Conservation (phyloP, 2,113 vertebrate species). For the Campylomormyrus numenius region DNA sequence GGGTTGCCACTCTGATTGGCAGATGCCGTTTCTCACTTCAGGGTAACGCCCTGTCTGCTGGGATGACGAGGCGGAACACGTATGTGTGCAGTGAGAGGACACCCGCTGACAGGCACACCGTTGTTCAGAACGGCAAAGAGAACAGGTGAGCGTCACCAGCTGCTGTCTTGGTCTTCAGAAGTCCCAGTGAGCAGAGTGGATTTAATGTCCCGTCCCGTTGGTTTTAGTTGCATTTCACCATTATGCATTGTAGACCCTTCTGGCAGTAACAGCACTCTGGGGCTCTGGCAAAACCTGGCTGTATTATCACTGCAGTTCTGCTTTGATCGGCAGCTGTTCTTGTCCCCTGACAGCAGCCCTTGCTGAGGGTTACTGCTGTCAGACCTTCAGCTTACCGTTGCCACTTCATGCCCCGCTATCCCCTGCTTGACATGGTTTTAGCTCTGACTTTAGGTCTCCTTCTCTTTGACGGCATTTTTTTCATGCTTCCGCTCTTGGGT, state of each 20-base stretch:
- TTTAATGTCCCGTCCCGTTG: neutral
- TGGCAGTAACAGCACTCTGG: neutral
- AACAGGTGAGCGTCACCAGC: conserved; percentile 71
- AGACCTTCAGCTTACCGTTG: neutral
- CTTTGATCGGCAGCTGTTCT: neutral
- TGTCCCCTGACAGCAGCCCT: neutral
- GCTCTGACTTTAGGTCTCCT: neutral
- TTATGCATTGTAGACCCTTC: neutral
- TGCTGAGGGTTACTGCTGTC: neutral
- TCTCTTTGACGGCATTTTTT: neutral
- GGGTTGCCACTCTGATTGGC: neutral
- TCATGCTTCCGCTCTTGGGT: conserved; percentile 23
- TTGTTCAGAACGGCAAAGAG: conserved; percentile 95
- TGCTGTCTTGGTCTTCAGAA: neutral
- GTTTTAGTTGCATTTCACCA: neutral
- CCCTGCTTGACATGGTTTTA: neutral
- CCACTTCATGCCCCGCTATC: neutral
- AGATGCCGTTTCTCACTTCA: conserved; percentile 39
- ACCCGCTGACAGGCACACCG: conserved; percentile 81
- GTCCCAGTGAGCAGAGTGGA: neutral
- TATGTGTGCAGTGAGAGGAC: conserved; percentile 92
- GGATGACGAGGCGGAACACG: conserved; percentile 92
- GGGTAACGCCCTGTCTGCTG: conserved; percentile 80
- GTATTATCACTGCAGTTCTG: neutral
- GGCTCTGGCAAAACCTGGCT: neutral